Evolutionary conservation across 2,113 vertebrate genomes (phyloP), one percentile per base, ranked within the genome.

Genomic region (Neogobius melanostomus): DNA sequence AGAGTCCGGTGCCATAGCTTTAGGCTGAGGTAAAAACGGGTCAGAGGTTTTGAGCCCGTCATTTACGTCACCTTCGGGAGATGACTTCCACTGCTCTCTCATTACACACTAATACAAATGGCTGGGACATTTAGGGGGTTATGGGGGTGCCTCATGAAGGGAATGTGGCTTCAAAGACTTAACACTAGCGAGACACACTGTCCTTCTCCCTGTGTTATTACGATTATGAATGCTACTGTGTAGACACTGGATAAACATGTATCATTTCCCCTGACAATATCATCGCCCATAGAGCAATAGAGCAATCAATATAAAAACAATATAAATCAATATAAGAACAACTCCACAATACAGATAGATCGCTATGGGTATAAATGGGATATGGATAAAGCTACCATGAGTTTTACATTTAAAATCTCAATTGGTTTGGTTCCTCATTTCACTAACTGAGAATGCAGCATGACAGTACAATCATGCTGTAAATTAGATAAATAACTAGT

Each of bases 101-200:
- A 48, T 83, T 77, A 68, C 60, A 15, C 15, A 7, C 17, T 3
- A 6, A 67, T 11, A 12, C 61, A 68, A 78, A 82, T 67, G 65
- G 43, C 69, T 17, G 67, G 14, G 8, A 70, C 61, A 50, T 61
- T 71, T 5, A 68, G 60, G 73, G 68, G 57, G 66, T 53, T 0
- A 17, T 43, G 50, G 8, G 70, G 14, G 15, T 60, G 70, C 69
- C 12, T 71, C 64, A 75, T 10, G 15, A 43, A 5, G 9, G 71
- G 71, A 74, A 75, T 57, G 64, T 17, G 44, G 11, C 52, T 70
- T 79, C 71, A 81, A 79, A 83, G 57, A 52, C 72, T 54, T 14
- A 21, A 16, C 59, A 61, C 64, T 21, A 6, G 60, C 50, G 11
- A 46, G 14, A 64, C 47, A n/a, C 8, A 66, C 42, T 63, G 44